phyloP scores from a whole-genome alignment of 2,113 vertebrate genomes.

The Anthoscopus minutus region DNA sequence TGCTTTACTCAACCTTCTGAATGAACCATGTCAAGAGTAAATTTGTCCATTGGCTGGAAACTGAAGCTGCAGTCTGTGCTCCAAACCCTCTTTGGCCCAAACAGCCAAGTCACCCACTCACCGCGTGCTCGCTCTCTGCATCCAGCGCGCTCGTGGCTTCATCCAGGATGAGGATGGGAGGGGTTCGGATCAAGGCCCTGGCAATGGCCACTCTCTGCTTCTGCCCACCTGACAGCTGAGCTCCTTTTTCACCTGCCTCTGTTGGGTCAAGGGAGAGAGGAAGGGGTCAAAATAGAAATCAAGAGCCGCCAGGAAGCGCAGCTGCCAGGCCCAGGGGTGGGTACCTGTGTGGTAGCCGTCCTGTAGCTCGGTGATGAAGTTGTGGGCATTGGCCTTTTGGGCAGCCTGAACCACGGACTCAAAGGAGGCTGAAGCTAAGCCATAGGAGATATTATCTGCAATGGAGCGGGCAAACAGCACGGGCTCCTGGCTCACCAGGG shows the following conservation, averaged over 20 bases:
- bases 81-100: neutral
- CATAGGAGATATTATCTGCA: conserved; percentile 87
- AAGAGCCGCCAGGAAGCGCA: neutral
- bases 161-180: conserved; percentile 87
- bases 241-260: conserved; percentile 93
- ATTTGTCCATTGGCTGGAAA: neutral
- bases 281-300: neutral
- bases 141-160: conserved; percentile 95
- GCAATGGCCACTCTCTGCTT: conserved; percentile 96
- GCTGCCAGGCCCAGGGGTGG: neutral
- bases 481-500: conserved; percentile 92
- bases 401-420: conserved; percentile 81
- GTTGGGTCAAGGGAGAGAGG: neutral
- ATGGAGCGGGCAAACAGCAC: conserved; percentile 90
- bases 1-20: neutral
- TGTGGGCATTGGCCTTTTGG: conserved; percentile 84
- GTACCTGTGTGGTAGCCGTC: conserved; percentile 88
- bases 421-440: conserved; percentile 74
- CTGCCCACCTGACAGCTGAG: conserved; percentile 93
- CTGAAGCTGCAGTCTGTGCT: neutral
- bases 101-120: conserved; percentile 38
- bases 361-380: conserved; percentile 82
- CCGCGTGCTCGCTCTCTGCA: conserved; percentile 88
- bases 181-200: conserved; percentile 85
- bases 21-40: neutral